phyloP scores from a whole-genome alignment of 2,888 invertebrate species.

The Meganola albula region DNA sequence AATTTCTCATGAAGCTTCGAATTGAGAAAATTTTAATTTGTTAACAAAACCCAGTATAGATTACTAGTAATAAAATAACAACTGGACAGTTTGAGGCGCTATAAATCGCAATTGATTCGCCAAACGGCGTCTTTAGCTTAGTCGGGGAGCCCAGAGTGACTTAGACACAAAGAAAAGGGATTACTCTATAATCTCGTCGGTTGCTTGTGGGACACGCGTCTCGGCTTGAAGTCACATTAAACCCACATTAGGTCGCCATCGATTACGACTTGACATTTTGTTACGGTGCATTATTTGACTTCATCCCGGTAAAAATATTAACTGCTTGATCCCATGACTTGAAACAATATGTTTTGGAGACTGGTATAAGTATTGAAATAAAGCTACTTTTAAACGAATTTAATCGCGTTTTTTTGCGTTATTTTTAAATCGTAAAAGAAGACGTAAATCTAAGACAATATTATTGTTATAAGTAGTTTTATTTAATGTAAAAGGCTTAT shows the following conservation, averaged over 20 bases:
- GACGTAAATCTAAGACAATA: too few relatives aligned
- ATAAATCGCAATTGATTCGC: constrained; percentile 49
- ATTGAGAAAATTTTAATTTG: too few relatives aligned
- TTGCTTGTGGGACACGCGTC: constrained; percentile 61
- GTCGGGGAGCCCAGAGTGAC: constrained; percentile 42
- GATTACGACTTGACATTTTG: constrained; percentile 56
- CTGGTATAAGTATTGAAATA: too few relatives aligned
- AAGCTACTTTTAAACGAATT: too few relatives aligned
- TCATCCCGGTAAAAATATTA: constrained; percentile 26
- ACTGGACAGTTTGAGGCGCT: constrained; percentile 24
- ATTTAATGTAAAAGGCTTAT: too few relatives aligned
- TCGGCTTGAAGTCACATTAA: constrained; percentile 52
- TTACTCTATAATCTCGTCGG: constrained; percentile 59
- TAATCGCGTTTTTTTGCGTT: too few relatives aligned
- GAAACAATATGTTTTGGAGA: too few relatives aligned
- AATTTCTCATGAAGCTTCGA: constrained; percentile 1
- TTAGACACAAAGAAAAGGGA: constrained; percentile 63
- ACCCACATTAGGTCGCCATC: constrained; percentile 65
- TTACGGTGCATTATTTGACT: constrained; percentile 34
- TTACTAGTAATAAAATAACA: constrained; percentile 23
- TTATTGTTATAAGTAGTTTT: too few relatives aligned
- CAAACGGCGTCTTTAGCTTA: constrained; percentile 42
- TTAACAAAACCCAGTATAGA: constrained; percentile 9
- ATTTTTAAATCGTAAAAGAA: too few relatives aligned
- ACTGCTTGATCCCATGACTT: too few relatives aligned